Evolutionary conservation across 2,797 vertebrate genomes (phyloP), one percentile per base, ranked within the genome.

Genomic region (Tiaroga cobitis): DNA sequence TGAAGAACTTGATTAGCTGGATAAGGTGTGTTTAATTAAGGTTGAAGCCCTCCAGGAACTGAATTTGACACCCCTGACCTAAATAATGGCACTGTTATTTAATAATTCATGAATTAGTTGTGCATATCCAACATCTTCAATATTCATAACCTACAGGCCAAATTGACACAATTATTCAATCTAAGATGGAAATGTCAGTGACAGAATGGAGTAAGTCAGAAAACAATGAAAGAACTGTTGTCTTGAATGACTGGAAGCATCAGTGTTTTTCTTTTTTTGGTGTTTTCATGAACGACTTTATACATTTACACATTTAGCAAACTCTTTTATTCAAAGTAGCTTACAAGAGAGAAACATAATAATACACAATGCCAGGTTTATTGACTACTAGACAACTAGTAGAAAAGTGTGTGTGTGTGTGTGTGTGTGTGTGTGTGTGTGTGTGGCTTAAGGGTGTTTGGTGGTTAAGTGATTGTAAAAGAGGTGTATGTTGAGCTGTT

Each of bases 141-240:
- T 72, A 8, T 46, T 46, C 7, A 72, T 46, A 41, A 70, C 37
- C 5, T 70, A 70, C 21, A 41, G 34, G 67, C 67, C 9, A 46
- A 26, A 9, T 49, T 3, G 49, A 16, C 16, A 74, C 4, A 74
- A 74, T 73, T 6, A 63, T 63, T 29, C 1, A 29, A 83, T 34
- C 7, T 2, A 67, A 86, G 72, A 77, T 80, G 51, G 63, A 88
- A 89, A 84, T 87, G 87, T 85, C 86, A 88, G 43, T 37, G 37
- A 51, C 46, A 77, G 69, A 70, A 49, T 43, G 29, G 51, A 43
- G 32, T 19, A 39, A 80, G 39, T 41, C 32, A 0, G 18, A 32
- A 49, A 46, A 78, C 70, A 65, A 75, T 61, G 51, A 29, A 74
- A 6, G 54, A 59, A 26, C 59, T 29, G 16, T 46, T 79, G 34